Evolutionary conservation across 2,888 invertebrate species (phyloP).

Genomic region (Neoascia interrupta): DNA sequence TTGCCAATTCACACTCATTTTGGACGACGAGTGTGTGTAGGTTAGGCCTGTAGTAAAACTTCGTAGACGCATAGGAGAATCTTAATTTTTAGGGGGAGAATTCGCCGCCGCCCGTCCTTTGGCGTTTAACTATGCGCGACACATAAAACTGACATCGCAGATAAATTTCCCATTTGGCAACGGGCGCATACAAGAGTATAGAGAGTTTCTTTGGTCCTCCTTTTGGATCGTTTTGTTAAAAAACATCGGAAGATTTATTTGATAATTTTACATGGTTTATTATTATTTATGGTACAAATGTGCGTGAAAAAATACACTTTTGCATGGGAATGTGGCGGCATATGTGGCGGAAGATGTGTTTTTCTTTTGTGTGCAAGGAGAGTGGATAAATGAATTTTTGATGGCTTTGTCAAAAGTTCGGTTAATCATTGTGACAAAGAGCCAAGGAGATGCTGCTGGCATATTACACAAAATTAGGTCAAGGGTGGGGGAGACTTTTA

Average conservation of each 20-base stretch:
- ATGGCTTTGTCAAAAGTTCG: too few relatives aligned
- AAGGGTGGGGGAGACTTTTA: too few relatives aligned
- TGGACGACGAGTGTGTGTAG: neutral
- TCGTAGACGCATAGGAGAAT: conserved; percentile 7
- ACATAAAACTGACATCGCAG: conserved; percentile 68
- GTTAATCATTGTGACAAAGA: too few relatives aligned
- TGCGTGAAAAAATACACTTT: conserved; percentile 8
- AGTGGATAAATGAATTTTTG: too few relatives aligned
- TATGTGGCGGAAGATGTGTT: conserved; percentile 17
- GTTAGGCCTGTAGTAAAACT: too few relatives aligned
- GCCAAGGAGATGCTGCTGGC: too few relatives aligned
- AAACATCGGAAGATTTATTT: conserved; percentile 58
- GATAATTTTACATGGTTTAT: conserved; percentile 66
- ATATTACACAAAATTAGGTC: too few relatives aligned
- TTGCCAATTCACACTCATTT: conserved; percentile 44
- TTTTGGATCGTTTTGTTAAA: conserved; percentile 33
- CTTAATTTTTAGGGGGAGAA: conserved; percentile 64
- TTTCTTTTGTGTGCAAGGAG: too few relatives aligned
- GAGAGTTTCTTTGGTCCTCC: conserved; percentile 3
- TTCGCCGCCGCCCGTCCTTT: conserved; percentile 43
- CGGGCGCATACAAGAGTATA: conserved; percentile 11
- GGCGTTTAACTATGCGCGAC: conserved; percentile 69
- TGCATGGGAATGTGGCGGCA: conserved; percentile 40
- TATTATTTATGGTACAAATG: conserved; percentile 51
- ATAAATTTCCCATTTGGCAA: conserved; percentile 68